Percentiles rank a stretch among this genome's conserved stretches.
phyloP scores from a whole-genome alignment of 2,797 vertebrate genomes.

The Anguilla anguilla region DNA sequence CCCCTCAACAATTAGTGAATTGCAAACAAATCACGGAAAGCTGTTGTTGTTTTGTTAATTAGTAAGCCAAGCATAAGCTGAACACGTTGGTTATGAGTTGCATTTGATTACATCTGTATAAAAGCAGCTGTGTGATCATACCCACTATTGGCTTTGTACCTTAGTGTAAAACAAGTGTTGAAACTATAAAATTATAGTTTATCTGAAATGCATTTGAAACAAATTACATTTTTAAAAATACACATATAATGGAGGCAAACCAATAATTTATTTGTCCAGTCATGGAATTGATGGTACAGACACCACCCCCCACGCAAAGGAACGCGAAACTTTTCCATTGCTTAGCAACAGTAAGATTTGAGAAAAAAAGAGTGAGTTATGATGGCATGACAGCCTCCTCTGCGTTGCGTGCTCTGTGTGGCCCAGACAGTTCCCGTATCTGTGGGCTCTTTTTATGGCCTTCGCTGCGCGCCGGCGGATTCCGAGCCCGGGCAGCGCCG shows the following conservation, averaged over 20 bases:
- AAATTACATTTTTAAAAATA: background rate
- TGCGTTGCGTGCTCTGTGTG: background rate
- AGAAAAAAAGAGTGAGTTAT: background rate
- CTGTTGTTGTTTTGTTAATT: background rate
- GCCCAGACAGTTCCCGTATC: conserved; percentile 16
- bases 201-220: background rate
- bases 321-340: background rate
- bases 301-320: background rate
- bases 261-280: background rate
- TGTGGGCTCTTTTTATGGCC: conserved; percentile 20
- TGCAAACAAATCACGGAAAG: background rate
- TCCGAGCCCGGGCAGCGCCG: background rate
- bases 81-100: background rate
- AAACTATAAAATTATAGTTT: background rate
- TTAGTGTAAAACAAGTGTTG: background rate
- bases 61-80: background rate
- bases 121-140: too few species aligned
- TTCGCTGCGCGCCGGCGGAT: background rate
- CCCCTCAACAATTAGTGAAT: background rate
- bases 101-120: background rate
- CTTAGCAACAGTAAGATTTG: background rate
- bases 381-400: background rate
- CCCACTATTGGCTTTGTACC: background rate
- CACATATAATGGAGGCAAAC: background rate
- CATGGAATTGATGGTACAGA: background rate